Evolutionary conservation across 2,888 invertebrate species (phyloP).

Genomic region (Torymus aiolomorphi): DNA sequence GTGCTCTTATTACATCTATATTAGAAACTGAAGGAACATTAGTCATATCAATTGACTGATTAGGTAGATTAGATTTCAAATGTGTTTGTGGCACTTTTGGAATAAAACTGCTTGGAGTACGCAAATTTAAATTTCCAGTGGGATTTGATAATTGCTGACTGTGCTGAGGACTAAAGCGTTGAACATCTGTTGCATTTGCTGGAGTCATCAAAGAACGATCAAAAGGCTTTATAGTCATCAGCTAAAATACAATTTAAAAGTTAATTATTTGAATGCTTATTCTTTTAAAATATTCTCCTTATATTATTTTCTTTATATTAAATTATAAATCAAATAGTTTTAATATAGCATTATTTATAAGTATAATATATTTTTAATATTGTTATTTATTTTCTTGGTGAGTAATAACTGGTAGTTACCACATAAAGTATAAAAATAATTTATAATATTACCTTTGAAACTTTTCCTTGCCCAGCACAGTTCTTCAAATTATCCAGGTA

Average conservation of each 20-base stretch:
- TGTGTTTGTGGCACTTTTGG: constrained; percentile 58
- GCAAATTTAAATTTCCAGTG: constrained; percentile 64
- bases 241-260: constrained; percentile 58
- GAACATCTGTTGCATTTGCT: constrained; percentile 69
- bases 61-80: constrained; percentile 15
- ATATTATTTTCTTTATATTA: too few species aligned
- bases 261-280: too few species aligned
- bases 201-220: constrained; percentile 67
- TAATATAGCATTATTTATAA: too few species aligned
- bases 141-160: constrained; percentile 34
- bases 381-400: too few species aligned
- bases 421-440: neutral
- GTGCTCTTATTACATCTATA: neutral
- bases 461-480: constrained; percentile 85
- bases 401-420: too few species aligned
- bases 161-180: constrained; percentile 66
- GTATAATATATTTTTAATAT: too few species aligned
- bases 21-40: neutral
- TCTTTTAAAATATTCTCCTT: too few species aligned
- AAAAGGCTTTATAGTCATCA: constrained; percentile 68
- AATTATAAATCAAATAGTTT: too few species aligned
- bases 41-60: neutral
- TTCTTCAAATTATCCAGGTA: constrained; percentile 81
- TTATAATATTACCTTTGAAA: constrained; percentile 78
- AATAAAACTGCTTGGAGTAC: constrained; percentile 72